Evolutionary conservation across 2,113 vertebrate species (phyloP), one percentile per base, ranked within the genome.

Genomic region (Phrynosoma blainvillii): DNA sequence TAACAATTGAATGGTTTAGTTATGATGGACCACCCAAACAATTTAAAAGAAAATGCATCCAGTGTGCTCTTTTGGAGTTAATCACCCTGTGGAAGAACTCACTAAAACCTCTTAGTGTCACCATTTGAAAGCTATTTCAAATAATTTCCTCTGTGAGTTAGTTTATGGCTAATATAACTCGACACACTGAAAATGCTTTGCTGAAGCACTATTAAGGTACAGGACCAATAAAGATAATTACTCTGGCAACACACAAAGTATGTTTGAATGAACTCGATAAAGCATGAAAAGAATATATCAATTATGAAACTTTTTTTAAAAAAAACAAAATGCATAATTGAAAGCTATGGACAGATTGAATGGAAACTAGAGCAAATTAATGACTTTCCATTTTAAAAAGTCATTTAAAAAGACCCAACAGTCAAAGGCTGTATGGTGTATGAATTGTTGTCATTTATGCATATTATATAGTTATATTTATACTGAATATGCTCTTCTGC

Each of bases 191-290:
- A 85, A 94, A 92, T 89, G 86, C 91, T 95, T 76, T 75, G 32
- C 84, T 92, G 90, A 90, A 93, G 88, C 79, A 86, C 81, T 85
- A 90, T 84, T 91, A 89, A 93, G 82, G 80, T 90, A 92, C 27
- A 91, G 66, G 80, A 89, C 89, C 91, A 92, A 93, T 93, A 86
- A 87, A 89, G 73, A 89, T 93, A 90, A 91, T 93, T 90, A 91
- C 62, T 81, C 59, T 89, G 84, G 87, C 23, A 82, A 92, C 92
- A 84, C 59, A 65, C 59, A 91, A 85, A 88, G 70, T 79, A 56
- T 52, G n/a, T 59, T 92, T 87, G 86, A 88, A 92, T 79, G 36
- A 87, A 92, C 54, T 92, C 80, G 78, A n/a, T 84, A 81, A 91
- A 90, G 83, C 32, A 80, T 20, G 78, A 54, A 82, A 52, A 77